phyloP scores from a whole-genome alignment of 1,140 invertebrate genomes.

The Aphelinus atriplicis region DNA sequence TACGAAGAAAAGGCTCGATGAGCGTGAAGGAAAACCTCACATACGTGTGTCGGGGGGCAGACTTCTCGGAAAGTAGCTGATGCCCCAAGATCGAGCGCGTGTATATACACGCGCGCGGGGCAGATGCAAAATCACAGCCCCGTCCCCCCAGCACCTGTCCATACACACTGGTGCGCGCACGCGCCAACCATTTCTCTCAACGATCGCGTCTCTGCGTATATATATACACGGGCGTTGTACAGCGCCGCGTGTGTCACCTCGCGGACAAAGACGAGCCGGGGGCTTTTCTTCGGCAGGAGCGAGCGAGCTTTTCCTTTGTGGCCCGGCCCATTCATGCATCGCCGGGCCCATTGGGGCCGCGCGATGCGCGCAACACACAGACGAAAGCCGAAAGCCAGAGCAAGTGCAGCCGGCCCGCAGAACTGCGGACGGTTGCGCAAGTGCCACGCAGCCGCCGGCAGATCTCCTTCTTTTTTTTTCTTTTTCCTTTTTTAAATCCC shows the following conservation, averaged over 20 bases:
- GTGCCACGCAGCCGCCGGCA: too few species aligned
- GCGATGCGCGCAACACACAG: too few species aligned
- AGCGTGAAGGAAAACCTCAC: conserved; percentile 18
- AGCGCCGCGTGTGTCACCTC: conserved; percentile 55
- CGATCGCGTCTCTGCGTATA: background rate
- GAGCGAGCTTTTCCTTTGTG: conserved; percentile 60
- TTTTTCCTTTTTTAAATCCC: too few species aligned
- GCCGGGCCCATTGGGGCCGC: conserved; percentile 24
- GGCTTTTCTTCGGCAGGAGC: conserved; percentile 55
- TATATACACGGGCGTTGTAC: conserved; percentile 13
- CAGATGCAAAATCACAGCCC: conserved; percentile 62
- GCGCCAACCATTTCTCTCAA: background rate
- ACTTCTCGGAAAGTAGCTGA: conserved; percentile 52
- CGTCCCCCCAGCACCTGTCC: conserved; percentile 58
- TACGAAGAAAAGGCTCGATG: conserved; percentile 35
- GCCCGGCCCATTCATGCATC: conserved; percentile 57
- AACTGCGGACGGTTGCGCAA: too few species aligned
- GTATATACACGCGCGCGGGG: conserved; percentile 34
- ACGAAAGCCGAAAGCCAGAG: too few species aligned
- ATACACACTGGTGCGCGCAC: conserved; percentile 47
- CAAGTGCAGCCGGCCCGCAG: too few species aligned
- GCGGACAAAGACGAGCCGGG: conserved; percentile 38
- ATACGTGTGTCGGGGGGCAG: conserved; percentile 29
- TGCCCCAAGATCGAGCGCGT: conserved; percentile 48
- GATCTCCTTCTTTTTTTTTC: too few species aligned